A percentile compares a stretch with the other conserved stretches of the same genome.
Evolutionary conservation across 1,140 invertebrate species (phyloP).

Genomic region (Lerema accius): DNA sequence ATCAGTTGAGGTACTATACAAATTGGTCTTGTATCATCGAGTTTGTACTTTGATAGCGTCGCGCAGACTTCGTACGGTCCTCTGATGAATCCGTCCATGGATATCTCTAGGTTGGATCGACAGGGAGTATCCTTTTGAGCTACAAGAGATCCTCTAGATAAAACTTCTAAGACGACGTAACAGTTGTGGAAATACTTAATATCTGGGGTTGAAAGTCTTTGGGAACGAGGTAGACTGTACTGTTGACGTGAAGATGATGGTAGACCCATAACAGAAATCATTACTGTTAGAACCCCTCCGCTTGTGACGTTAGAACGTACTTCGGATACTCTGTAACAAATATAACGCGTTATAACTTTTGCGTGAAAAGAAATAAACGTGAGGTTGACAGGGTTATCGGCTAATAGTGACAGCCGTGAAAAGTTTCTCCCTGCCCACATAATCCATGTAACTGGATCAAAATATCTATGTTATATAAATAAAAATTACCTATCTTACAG

Average conservation of each 20-base stretch:
- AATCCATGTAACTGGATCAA: too few relatives aligned
- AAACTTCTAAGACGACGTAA: conserved; percentile 73
- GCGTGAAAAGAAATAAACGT: too few relatives aligned
- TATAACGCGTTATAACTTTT: too few relatives aligned
- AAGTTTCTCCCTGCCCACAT: too few relatives aligned
- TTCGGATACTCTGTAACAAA: conserved; percentile 78
- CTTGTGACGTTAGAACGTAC: conserved; percentile 78
- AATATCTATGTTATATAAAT: too few relatives aligned
- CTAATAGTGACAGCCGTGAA: too few relatives aligned
- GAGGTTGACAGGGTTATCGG: too few relatives aligned
- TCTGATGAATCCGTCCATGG: conserved; percentile 78
- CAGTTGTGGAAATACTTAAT: conserved; percentile 70
- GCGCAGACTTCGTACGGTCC: conserved; percentile 81
- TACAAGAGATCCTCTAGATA: conserved; percentile 73
- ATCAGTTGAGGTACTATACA: conserved; percentile 82
- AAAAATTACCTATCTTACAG: too few relatives aligned
- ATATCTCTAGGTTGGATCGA: conserved; percentile 66
- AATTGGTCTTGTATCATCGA: conserved; percentile 70
- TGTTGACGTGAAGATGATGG: conserved; percentile 51
- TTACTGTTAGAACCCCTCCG: conserved; percentile 70
- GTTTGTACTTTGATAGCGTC: conserved; percentile 72
- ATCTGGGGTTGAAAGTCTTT: conserved; percentile 60
- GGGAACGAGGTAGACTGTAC: conserved; percentile 57
- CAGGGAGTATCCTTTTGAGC: conserved; percentile 80
- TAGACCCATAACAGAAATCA: conserved; percentile 75